phyloP scores from a whole-genome alignment of 2,113 vertebrate species.

The Danionella cerebrum region DNA sequence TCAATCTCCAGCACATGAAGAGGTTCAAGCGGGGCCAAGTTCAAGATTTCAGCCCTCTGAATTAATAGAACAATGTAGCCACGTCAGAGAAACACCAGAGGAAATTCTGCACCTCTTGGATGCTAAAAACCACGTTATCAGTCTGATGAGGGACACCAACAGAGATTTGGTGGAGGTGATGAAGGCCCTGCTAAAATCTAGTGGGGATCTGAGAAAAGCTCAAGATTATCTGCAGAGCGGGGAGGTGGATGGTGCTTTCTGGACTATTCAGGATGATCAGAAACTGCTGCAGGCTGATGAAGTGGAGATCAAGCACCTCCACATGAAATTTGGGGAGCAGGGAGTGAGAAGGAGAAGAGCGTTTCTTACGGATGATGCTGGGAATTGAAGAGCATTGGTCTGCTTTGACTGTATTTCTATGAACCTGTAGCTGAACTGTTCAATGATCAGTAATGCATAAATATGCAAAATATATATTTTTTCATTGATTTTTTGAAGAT shows the following conservation, averaged over 20 bases:
- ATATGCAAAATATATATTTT: too few relatives aligned
- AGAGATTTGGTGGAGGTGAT: constrained; percentile 73
- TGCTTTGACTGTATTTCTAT: background rate
- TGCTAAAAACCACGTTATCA: constrained; percentile 53
- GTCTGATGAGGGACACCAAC: constrained; percentile 70
- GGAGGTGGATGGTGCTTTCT: constrained; percentile 23
- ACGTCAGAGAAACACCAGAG: background rate
- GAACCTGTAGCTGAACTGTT: background rate
- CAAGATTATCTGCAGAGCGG: constrained; percentile 64
- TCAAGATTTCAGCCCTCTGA: constrained; percentile 20
- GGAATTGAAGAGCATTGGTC: background rate
- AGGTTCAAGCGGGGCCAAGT: background rate
- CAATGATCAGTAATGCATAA: too few relatives aligned
- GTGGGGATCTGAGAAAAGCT: constrained; percentile 70
- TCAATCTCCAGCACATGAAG: too few relatives aligned
- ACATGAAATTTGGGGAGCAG: constrained; percentile 53
- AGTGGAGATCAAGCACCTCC: constrained; percentile 30
- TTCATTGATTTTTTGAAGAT: too few relatives aligned
- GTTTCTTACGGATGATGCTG: constrained; percentile 49
- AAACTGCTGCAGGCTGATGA: constrained; percentile 45
- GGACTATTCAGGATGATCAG: constrained; percentile 51
- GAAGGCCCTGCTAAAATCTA: constrained; percentile 82
- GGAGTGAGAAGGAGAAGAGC: constrained; percentile 47
- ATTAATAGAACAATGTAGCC: constrained; percentile 34
- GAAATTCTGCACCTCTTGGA: constrained; percentile 40